Conservation (phyloP, 2,797 vertebrate genomes). For the Anabacerthia variegaticeps region DNA sequence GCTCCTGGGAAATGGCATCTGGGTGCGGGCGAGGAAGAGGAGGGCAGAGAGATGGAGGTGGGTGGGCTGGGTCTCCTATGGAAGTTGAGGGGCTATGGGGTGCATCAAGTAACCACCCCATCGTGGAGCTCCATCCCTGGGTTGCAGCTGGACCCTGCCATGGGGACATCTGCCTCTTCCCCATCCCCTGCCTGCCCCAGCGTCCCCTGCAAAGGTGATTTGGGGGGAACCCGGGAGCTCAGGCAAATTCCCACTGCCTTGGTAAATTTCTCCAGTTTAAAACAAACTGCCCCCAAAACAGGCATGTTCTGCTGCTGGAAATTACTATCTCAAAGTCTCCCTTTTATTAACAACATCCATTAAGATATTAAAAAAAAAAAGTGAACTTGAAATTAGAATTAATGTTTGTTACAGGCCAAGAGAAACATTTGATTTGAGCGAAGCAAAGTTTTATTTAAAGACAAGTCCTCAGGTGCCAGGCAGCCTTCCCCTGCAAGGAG, state of each 20-base stretch:
- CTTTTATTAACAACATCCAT: conserved; percentile 21
- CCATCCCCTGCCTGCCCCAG: neutral
- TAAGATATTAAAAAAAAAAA: neutral
- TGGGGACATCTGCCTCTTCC: accelerated
- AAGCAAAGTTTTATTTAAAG: neutral
- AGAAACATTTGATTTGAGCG: neutral
- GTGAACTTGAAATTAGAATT: neutral
- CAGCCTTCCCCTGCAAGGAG: neutral
- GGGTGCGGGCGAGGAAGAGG: neutral
- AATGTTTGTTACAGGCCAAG: neutral
- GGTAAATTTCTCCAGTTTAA: neutral
- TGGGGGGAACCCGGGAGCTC: neutral
- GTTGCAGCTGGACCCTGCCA: accelerated
- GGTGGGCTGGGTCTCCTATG: neutral
- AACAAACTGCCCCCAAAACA: conserved; percentile 9
- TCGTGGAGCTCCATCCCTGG: accelerated
- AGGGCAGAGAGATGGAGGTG: neutral
- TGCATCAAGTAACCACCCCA: neutral
- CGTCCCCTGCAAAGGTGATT: neutral
- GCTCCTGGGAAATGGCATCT: conserved; percentile 35
- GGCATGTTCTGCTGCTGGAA: conserved; percentile 28
- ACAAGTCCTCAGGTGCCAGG: neutral
- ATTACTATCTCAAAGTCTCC: neutral
- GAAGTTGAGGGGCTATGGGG: neutral
- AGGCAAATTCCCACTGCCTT: neutral